Conservation (phyloP, 2,113 vertebrate genomes). For the Garra rufa region DNA sequence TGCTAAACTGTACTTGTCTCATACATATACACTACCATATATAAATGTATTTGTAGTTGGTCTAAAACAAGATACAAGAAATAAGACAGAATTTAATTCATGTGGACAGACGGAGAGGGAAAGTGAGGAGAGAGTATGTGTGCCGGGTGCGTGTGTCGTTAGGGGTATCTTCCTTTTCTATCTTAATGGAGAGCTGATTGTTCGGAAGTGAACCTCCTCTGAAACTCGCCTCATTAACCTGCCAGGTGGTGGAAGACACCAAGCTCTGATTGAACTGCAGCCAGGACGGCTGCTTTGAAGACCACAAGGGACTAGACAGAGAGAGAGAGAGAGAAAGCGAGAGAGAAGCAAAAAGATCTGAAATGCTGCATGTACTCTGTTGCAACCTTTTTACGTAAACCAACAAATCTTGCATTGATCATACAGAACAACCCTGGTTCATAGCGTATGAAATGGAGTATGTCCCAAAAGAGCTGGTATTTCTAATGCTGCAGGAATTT, state of each 20-base stretch:
- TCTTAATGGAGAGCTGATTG: constrained; percentile 28
- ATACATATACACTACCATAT: background rate
- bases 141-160: background rate
- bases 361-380: background rate
- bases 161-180: constrained; percentile 19
- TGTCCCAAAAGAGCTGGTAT: constrained; percentile 12
- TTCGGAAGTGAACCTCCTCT: constrained; percentile 27
- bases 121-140: background rate
- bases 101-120: background rate
- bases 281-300: constrained; percentile 53
- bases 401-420: constrained; percentile 4
- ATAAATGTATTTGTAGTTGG: background rate
- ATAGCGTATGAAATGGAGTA: background rate
- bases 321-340: constrained; percentile 20
- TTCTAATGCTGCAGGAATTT: constrained; percentile 27
- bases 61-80: background rate
- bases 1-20: background rate
- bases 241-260: constrained; percentile 54
- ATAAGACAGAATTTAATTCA: background rate
- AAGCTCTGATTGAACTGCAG: constrained; percentile 45
- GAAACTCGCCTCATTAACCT: constrained; percentile 56
- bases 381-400: background rate
- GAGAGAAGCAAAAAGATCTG: background rate
- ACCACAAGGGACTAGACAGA: constrained; percentile 6
- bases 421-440: constrained; percentile 3